Evolutionary conservation across 2,888 invertebrate genomes (phyloP).

Genomic region (Microdon myrmicae): DNA sequence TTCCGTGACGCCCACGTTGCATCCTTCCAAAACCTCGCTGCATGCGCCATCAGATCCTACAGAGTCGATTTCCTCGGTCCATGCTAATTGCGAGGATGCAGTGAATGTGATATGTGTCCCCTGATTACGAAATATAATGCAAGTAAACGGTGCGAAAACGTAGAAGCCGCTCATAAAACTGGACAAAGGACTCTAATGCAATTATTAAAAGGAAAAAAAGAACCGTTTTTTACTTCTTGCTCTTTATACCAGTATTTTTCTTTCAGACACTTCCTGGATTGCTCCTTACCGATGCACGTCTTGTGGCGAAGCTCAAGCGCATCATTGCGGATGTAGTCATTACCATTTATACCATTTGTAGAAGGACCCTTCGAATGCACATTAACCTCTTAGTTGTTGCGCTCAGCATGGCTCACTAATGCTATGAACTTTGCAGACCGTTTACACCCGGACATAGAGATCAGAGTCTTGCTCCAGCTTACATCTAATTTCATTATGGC

Average conservation of each 20-base stretch:
- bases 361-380: slow-evolving; percentile 11
- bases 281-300: slow-evolving; percentile 11
- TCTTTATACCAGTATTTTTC: slow-evolving; percentile 8
- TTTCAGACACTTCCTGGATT: slow-evolving; percentile 5
- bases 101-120: no score
- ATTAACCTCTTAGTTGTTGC: slow-evolving; percentile 30
- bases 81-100: no score
- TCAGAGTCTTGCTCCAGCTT: slow-evolving; percentile 4
- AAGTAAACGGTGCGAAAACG: no score
- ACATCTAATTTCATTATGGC: slow-evolving; percentile 24
- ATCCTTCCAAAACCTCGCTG: no score
- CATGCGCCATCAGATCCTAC: no score
- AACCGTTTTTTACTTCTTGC: slow-evolving; percentile 1
- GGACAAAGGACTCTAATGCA: slow-evolving; percentile 14
- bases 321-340: slow-evolving; percentile 17
- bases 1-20: no score
- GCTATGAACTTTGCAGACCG: slow-evolving; percentile 1
- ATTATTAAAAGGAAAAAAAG: slow-evolving; percentile 15
- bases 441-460: background rate
- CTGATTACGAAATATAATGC: no score
- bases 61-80: no score
- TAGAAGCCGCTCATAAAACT: no score
- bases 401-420: slow-evolving; percentile 9
- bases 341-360: slow-evolving; percentile 12
- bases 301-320: slow-evolving; percentile 9